Evolutionary conservation across 2,888 invertebrate genomes (phyloP).

Genomic region (Synanthedon vespiformis): DNA sequence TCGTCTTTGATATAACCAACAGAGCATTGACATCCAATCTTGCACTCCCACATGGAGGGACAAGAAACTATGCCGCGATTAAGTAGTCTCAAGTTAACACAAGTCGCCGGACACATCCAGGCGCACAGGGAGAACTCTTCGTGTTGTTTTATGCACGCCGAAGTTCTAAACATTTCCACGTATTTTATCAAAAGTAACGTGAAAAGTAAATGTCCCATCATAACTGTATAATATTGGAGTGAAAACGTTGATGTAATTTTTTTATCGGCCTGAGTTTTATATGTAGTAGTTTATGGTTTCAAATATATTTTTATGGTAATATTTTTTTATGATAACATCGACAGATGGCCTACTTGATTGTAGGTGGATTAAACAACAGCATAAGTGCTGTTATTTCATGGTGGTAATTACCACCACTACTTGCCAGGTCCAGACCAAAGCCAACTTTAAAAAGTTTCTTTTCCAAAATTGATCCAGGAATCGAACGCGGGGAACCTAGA

Average conservation of each 20-base stretch:
- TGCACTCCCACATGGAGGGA: slow-evolving; percentile 46
- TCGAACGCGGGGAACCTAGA: too few species aligned
- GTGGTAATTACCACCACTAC: too few species aligned
- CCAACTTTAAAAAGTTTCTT: too few species aligned
- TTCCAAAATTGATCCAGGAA: too few species aligned
- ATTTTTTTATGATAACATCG: too few species aligned
- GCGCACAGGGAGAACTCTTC: slow-evolving; percentile 53
- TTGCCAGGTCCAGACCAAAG: too few species aligned
- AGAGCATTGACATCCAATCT: slow-evolving; percentile 46
- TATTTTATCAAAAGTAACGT: not conserved
- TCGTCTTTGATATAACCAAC: slow-evolving; percentile 49
- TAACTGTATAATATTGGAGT: not conserved
- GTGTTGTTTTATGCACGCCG: slow-evolving; percentile 31
- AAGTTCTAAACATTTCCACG: slow-evolving; percentile 24
- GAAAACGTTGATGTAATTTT: not conserved
- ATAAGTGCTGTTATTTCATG: too few species aligned
- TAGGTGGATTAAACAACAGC: too few species aligned
- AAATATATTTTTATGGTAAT: too few species aligned
- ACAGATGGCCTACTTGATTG: too few species aligned
- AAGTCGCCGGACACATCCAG: slow-evolving; percentile 54
- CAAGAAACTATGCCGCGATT: slow-evolving; percentile 17
- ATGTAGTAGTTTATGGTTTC: too few species aligned
- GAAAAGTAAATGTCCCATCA: not conserved
- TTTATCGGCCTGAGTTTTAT: not conserved
- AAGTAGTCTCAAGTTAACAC: slow-evolving; percentile 41